Conservation (phyloP, 2,888 invertebrate genomes). For the Opisthograptis luteolata region DNA sequence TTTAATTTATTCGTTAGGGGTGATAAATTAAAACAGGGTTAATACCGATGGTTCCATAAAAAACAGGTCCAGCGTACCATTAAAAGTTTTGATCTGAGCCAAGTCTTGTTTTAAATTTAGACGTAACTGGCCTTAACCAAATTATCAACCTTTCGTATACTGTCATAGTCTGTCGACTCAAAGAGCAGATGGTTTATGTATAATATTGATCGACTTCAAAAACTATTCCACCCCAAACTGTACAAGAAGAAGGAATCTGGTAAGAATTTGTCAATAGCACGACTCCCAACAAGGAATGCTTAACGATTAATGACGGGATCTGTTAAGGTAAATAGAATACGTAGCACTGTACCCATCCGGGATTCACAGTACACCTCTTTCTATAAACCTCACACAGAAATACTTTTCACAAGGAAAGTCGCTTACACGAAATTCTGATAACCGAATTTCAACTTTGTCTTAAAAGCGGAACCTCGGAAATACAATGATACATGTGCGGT, state of each 20-base stretch:
- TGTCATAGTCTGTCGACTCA: too few species aligned
- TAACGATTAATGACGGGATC: conserved; percentile 73
- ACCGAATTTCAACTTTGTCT: conserved; percentile 24
- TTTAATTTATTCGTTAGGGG: conserved; percentile 18
- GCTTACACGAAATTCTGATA: conserved; percentile 25
- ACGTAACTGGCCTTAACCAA: too few species aligned
- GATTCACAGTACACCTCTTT: conserved; percentile 76
- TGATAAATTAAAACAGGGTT: neutral
- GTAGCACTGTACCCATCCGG: conserved; percentile 74
- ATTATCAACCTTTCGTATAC: too few species aligned
- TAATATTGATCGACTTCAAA: neutral
- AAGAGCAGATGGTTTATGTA: neutral
- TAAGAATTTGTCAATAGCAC: conserved; percentile 50
- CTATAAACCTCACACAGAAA: conserved; percentile 66
- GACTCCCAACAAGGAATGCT: conserved; percentile 47
- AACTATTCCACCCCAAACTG: conserved; percentile 1
- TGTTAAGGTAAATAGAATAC: conserved; percentile 79
- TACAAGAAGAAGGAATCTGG: conserved; percentile 19
- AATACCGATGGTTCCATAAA: too few species aligned
- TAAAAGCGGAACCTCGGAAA: conserved; percentile 15
- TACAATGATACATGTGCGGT: conserved; percentile 20
- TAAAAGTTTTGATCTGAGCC: too few species aligned
- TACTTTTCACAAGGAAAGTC: conserved; percentile 37
- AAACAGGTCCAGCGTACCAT: too few species aligned
- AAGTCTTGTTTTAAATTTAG: too few species aligned